phyloP scores from a whole-genome alignment of 2,888 invertebrate species.

The Phengaris alcon region DNA sequence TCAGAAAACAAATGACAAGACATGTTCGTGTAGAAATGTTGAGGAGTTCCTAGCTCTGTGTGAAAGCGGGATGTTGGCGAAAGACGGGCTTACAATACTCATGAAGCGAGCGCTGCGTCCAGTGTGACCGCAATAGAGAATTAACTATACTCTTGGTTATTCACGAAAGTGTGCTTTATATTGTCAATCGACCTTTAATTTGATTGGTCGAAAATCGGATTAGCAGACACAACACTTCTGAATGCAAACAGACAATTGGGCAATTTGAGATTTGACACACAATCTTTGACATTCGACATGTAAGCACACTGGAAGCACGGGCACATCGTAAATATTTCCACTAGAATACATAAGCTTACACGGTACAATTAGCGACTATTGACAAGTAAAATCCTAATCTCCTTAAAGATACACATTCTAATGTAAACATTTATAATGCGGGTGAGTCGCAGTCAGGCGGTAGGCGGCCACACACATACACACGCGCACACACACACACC shows the following conservation, averaged over 20 bases:
- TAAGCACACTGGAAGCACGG: not conserved
- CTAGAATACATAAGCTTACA: constrained; percentile 26
- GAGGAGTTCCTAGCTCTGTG: constrained; percentile 49
- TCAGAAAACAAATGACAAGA: constrained; percentile 52
- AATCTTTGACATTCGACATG: not conserved
- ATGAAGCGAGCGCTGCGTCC: not conserved
- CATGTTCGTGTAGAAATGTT: constrained; percentile 44
- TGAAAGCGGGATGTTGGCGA: constrained; percentile 45
- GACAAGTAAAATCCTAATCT: constrained; percentile 26
- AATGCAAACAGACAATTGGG: not conserved
- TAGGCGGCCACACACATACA: not conserved
- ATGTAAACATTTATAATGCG: constrained; percentile 27
- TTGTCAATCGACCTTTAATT: not conserved
- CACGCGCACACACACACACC: not conserved
- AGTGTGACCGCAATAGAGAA: not conserved
- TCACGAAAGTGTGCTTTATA: too few species aligned
- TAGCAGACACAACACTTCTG: not conserved
- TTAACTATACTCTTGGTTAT: not conserved
- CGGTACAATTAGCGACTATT: constrained; percentile 25
- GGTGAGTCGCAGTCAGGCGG: constrained; percentile 2
- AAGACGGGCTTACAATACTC: not conserved
- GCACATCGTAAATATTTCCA: constrained; percentile 38
- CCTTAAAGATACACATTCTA: constrained; percentile 25
- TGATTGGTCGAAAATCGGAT: not conserved
- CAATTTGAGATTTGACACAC: not conserved